Conservation (phyloP, 2,888 invertebrate species). For the Leptinotarsa haldemani region DNA sequence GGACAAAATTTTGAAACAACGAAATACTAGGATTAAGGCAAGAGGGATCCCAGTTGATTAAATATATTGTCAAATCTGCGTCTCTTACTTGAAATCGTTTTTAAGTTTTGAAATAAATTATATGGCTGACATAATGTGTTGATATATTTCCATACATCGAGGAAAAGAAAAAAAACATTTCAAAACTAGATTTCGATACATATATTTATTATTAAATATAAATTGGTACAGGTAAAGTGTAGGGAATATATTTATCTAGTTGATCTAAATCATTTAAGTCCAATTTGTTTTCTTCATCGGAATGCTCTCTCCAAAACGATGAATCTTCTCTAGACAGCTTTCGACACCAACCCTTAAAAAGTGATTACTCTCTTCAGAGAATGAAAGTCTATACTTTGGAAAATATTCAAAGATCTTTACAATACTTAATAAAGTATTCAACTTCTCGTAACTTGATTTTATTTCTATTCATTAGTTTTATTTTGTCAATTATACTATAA, state of each 20-base stretch:
- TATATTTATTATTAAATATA: constrained; percentile 41
- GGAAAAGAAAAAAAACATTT: background rate
- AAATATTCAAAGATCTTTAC: no score
- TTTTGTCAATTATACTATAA: no score
- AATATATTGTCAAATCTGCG: no score
- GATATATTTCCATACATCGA: background rate
- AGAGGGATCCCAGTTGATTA: no score
- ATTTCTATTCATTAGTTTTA: no score
- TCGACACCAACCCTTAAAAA: constrained; percentile 69
- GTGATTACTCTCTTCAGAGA: background rate
- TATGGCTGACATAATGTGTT: no score
- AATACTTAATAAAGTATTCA: no score
- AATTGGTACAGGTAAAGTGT: constrained; percentile 54
- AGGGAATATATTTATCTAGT: constrained; percentile 56
- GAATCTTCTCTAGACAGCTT: constrained; percentile 62
- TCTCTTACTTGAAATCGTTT: no score
- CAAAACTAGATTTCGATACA: background rate
- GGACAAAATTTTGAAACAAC: background rate
- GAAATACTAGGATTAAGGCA: no score
- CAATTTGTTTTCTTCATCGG: constrained; percentile 63
- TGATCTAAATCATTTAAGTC: constrained; percentile 67
- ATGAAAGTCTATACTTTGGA: no score
- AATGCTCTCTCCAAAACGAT: constrained; percentile 68
- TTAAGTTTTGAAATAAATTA: no score
- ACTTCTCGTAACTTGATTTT: no score